Base-by-base conservation (phyloP, 2,888 invertebrate species). In the Ophion ellenae region DNA sequence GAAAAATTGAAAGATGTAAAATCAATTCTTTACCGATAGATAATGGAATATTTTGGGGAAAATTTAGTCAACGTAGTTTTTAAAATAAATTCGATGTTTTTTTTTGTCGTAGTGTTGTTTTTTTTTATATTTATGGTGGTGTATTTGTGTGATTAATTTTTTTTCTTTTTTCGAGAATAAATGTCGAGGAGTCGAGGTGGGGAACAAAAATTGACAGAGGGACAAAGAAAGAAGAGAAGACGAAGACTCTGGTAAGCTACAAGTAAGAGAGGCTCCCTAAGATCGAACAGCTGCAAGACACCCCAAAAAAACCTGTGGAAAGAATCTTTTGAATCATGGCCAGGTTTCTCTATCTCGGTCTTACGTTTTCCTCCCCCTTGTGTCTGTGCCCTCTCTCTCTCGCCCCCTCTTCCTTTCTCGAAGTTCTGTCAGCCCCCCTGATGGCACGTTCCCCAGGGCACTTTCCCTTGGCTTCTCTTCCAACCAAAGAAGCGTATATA, bases 261-360 rank as follows among this genome's bases (percentile, higher is more conserved):
- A 75, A 81, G 81, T 74, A 84, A 61, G 79, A 86, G 63, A 63
- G 45, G 11, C 75, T 45, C 82, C 69, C 84, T 78, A 87, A 83
- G 86, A 83, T 85, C 85, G 84, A 87, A 88, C 88, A 88, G 87
- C 88, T 88, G 88, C 87, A 71, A 86, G 88, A 86, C 88, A 88
- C 87, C 88, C 87, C 81, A 87, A 87, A 88, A 87, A 82, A 67
- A 81, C 75, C 76, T 67, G 85, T 83, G 81, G 84, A 76, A 73
- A 88, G 84, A 88, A 84, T 87, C 89, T 88, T 89, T 90, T 87
- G 87, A 90, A 90, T 89, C 90, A 89, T 89, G 89, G 85, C 86
- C 86, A 77, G 84, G 75, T 86, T 84, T 81, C 78, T 87, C 84
- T 83, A 86, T 85, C 81, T 85, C 85, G 76, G 79, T 86, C 85